A percentile compares a stretch with the other conserved stretches of the same genome.
These are phyloP conservation scores for Ibidorhyncha struthersii DNA, from an alignment of 2,113 vertebrate genomes.

Conservation along the genomic window DNA sequence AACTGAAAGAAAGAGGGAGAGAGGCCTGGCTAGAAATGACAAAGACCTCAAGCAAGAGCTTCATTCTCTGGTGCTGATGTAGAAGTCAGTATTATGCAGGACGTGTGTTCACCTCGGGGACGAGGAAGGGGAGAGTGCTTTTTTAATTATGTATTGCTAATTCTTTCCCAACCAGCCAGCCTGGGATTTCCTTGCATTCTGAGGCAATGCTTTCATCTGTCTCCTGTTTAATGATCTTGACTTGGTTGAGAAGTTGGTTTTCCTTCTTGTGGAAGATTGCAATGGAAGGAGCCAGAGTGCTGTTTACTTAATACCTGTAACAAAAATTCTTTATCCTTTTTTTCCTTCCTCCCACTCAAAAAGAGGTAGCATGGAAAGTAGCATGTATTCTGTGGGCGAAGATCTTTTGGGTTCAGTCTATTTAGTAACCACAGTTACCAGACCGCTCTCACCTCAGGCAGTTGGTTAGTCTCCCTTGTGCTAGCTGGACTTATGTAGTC, in stretches of 20 bases:
- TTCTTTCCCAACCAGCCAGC: conserved; percentile 18
- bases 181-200: conserved; percentile 43
- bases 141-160: conserved; percentile 26
- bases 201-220: conserved; percentile 30
- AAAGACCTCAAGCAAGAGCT: background rate
- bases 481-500: background rate
- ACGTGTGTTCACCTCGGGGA: background rate
- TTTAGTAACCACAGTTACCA: background rate
- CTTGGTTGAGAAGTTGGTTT: conserved; percentile 36
- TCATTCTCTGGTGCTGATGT: background rate
- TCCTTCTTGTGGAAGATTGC: conserved; percentile 26
- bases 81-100: background rate
- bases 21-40: background rate
- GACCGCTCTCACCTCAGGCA: background rate
- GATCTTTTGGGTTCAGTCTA: background rate
- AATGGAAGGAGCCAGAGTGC: background rate
- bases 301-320: conserved; percentile 14
- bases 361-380: background rate
- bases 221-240: conserved; percentile 15
- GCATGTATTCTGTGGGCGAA: background rate
- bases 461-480: background rate
- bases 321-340: conserved; percentile 8
- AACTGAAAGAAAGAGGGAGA: background rate
- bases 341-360: background rate
- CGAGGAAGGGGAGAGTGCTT: background rate